phyloP scores from a whole-genome alignment of 1,140 invertebrate genomes.

The Grapholita molesta region DNA sequence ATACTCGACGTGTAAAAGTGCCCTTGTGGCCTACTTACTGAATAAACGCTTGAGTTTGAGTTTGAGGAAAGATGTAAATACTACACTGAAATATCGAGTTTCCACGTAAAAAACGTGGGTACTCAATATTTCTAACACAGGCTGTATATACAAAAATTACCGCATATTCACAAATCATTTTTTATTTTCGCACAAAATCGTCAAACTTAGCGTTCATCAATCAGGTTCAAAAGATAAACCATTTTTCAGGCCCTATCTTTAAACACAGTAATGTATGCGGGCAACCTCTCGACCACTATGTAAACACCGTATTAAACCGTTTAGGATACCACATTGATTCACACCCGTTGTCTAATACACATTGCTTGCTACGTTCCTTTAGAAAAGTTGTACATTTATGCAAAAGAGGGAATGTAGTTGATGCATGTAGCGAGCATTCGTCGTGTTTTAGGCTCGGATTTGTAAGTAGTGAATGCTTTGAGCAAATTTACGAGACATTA shows the following conservation, averaged over 20 bases:
- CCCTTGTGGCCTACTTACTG: no score
- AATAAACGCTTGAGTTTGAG: no score
- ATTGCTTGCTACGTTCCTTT: background rate
- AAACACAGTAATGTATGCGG: constrained; percentile 40
- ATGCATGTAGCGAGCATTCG: background rate
- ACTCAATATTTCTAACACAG: no score
- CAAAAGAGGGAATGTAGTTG: background rate
- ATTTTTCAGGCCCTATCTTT: constrained; percentile 50
- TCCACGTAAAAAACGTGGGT: no score
- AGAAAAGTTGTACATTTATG: constrained; percentile 16
- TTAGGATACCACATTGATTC: background rate
- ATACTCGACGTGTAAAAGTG: no score
- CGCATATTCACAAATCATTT: no score
- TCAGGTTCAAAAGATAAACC: constrained; percentile 20
- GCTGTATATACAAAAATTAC: no score
- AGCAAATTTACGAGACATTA: constrained; percentile 18
- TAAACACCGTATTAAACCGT: constrained; percentile 30
- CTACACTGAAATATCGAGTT: no score
- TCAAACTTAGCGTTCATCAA: constrained; percentile 6
- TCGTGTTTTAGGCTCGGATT: background rate
- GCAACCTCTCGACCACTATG: constrained; percentile 25
- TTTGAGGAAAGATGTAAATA: no score
- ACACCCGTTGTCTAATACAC: no score
- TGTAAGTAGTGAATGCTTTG: constrained; percentile 5
- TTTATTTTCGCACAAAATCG: background rate